These are phyloP conservation scores for Seriola dumerili DNA, from an alignment of 2,113 vertebrate genomes.

Conservation along the genomic window DNA sequence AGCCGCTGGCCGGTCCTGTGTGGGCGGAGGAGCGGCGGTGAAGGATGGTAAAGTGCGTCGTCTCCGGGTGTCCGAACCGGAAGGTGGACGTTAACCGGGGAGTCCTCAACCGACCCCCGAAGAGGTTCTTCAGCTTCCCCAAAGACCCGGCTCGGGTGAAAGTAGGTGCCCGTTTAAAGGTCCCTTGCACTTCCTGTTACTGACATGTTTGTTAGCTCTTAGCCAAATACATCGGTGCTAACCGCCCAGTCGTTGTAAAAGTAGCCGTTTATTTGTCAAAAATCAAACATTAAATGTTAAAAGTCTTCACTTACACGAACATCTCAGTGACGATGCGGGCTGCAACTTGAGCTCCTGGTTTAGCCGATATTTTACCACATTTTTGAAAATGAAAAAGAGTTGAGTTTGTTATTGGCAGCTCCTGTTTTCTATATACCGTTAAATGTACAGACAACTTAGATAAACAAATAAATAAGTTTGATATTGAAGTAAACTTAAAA, in stretches of 20 bases:
- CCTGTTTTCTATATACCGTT: background rate
- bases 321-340: too few species aligned
- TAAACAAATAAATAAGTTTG: background rate
- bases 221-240: too few species aligned
- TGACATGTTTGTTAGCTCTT: too few species aligned
- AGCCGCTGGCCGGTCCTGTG: background rate
- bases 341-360: background rate
- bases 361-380: background rate
- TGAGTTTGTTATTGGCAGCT: background rate
- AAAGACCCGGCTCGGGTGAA: constrained; percentile 60
- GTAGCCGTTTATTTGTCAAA: too few species aligned
- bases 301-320: too few species aligned
- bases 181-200: too few species aligned
- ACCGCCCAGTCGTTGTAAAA: too few species aligned
- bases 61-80: constrained; percentile 74
- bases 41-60: constrained; percentile 75
- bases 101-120: constrained; percentile 25
- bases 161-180: constrained; percentile 4
- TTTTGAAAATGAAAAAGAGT: background rate
- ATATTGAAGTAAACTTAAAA: background rate
- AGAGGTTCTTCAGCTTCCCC: constrained; percentile 72
- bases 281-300: too few species aligned
- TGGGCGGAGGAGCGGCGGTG: background rate
- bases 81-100: background rate
- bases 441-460: background rate